Base-by-base conservation (phyloP, 1,140 invertebrate species). In the roundworm (Caenorhabditis elegans) region DNA sequence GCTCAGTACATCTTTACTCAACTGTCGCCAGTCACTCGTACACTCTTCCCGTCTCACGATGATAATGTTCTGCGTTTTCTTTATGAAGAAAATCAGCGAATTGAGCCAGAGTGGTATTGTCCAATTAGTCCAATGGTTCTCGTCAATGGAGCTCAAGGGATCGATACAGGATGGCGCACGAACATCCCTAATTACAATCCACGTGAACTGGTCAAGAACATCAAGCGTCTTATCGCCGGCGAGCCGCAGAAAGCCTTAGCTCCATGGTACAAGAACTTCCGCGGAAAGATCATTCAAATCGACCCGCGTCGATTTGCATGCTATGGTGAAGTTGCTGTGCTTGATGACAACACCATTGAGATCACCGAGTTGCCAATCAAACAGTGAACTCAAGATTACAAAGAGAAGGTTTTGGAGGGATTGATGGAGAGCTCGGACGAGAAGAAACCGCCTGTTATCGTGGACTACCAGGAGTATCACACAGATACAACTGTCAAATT, bases 161-260 rank as follows among this genome's bases (percentile, higher is more conserved):
- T n/a, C n/a, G n/a, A 97, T 34, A 99, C 97, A 2, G 97, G 96
- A 28, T 99, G 97, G 97, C 96, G 95, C 90, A 99, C 97, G 0
- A 97, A 96, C 90, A 95, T 99, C 88, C 95, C 95, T 0, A 98
- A 98, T 90, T 96, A 95, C 88, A 96, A 98, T 92, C 95, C 96
- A 1, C 91, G 95, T 81, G 96, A 98, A 83, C 93, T 99, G 79
- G 93, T 97, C 26, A 91, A 92, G 26, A 98, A 98, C 90, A 88
- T 99, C 3, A 93, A 93, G 77, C 90, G 92, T 60, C 93, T 99
- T 93, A 92, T 99, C 79, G 92, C 94, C 60, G 95, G 93, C 1
- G 93, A 94, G 34, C 83, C 94, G 96, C 51, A 93, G 94, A 0
- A 88, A 92, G 79, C 91, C 91, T 4, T 94, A 98, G 94, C n/a